phyloP scores from a whole-genome alignment of 2,113 vertebrate species.

The Neotoma lepida region DNA sequence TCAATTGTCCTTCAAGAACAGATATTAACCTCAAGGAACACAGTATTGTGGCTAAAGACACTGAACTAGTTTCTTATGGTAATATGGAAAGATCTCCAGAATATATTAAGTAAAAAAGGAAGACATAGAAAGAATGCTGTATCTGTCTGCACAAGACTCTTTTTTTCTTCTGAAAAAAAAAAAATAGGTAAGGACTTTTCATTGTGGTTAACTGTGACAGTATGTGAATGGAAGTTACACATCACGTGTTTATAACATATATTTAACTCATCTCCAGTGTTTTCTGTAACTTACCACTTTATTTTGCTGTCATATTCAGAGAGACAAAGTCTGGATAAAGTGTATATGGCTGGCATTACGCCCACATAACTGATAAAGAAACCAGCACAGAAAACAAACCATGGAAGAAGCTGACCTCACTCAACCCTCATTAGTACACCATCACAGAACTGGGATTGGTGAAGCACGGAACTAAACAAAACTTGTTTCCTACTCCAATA shows the following conservation, averaged over 20 bases:
- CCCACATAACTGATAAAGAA: not conserved
- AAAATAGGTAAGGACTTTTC: not conserved
- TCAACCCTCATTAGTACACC: not conserved
- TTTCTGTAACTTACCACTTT: constrained; percentile 15
- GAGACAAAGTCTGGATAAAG: constrained; percentile 1
- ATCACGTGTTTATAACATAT: not conserved
- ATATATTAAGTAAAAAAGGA: constrained; percentile 28
- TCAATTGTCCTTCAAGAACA: not conserved
- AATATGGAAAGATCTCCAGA: not conserved
- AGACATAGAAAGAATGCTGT: not conserved
- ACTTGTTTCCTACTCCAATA: constrained; percentile 45
- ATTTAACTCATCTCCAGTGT: not conserved
- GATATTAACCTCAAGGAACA: not conserved
- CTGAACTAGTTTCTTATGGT: constrained; percentile 1
- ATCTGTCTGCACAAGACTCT: not conserved
- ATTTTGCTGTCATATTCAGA: not conserved
- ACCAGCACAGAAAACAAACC: not conserved
- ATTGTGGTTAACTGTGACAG: not conserved
- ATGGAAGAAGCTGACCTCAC: constrained; percentile 33
- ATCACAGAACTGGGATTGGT: not conserved
- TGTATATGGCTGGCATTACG: not conserved
- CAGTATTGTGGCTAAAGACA: not conserved
- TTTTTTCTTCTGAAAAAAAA: constrained; percentile 6
- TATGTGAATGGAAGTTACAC: not conserved
- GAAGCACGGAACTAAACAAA: constrained; percentile 46